Percentiles rank a stretch among this genome's conserved stretches.
These are phyloP conservation scores for Phycodurus eques DNA, from an alignment of 2,113 vertebrate genomes.

Conservation along the genomic window DNA sequence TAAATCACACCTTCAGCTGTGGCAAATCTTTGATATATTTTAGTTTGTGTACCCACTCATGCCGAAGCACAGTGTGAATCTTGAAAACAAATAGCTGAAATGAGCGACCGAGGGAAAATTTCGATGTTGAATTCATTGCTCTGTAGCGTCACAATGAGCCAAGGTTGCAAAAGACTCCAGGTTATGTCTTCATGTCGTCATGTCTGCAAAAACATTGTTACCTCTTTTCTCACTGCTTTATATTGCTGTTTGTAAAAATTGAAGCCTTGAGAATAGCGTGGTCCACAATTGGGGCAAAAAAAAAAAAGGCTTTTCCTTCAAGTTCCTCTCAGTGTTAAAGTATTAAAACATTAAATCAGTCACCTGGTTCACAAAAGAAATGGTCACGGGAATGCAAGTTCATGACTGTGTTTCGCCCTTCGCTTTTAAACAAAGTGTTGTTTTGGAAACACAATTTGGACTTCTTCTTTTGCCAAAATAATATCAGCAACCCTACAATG, in stretches of 20 bases:
- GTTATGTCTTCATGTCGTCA: background rate
- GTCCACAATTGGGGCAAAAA: slow-evolving; percentile 34
- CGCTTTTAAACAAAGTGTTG: background rate
- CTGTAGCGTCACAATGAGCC: background rate
- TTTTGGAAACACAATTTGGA: background rate
- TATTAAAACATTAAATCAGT: slow-evolving; percentile 29
- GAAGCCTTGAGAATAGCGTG: slow-evolving; percentile 33
- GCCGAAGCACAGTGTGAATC: slow-evolving; percentile 31
- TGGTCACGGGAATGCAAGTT: slow-evolving; percentile 3
- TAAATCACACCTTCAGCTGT: slow-evolving; percentile 21
- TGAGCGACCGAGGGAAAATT: slow-evolving; percentile 34
- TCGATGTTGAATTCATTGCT: slow-evolving; percentile 31
- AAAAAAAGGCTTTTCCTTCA: slow-evolving; percentile 26
- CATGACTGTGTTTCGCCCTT: background rate
- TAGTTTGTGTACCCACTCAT: slow-evolving; percentile 19
- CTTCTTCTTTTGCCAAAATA: background rate
- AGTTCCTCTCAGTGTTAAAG: slow-evolving; percentile 30
- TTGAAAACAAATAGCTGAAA: slow-evolving; percentile 44
- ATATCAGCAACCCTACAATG: no score
- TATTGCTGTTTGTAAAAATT: slow-evolving; percentile 23
- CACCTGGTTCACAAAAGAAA: slow-evolving; percentile 30
- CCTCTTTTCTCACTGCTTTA: slow-evolving; percentile 29
- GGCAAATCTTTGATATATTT: slow-evolving; percentile 46
- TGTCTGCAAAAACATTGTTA: slow-evolving; percentile 38
- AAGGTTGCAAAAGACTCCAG: background rate